Conservation (phyloP, 2,888 invertebrate genomes). For the Drosophila mayaguana region DNA sequence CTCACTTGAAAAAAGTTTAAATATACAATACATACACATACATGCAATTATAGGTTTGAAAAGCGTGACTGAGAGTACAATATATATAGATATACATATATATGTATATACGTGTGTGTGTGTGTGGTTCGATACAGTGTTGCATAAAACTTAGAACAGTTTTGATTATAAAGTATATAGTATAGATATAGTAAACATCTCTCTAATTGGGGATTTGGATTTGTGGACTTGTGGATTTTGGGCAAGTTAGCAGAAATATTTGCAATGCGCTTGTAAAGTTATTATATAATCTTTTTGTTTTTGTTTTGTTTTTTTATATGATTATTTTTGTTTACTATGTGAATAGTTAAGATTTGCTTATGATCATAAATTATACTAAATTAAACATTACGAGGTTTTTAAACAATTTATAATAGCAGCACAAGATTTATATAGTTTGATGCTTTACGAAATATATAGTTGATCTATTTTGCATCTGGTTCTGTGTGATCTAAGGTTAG, state of each 20-base stretch:
- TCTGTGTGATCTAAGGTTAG: conserved; percentile 31
- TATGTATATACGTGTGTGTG: conserved; percentile 25
- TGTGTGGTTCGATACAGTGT: conserved; percentile 43
- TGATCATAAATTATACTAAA: conserved; percentile 67
- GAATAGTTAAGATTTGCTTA: conserved; percentile 71
- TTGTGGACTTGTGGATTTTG: conserved; percentile 49
- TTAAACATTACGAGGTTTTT: conserved; percentile 72
- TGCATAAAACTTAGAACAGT: conserved; percentile 77
- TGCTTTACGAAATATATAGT: conserved; percentile 37
- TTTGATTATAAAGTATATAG: conserved; percentile 50
- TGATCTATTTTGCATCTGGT: conserved; percentile 15
- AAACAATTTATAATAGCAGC: conserved; percentile 58
- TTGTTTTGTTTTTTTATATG: neutral
- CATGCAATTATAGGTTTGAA: conserved; percentile 38
- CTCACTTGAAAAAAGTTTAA: conserved; percentile 52
- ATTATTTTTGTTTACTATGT: conserved; percentile 49
- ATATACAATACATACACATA: conserved; percentile 49
- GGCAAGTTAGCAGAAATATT: conserved; percentile 74
- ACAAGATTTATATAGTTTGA: conserved; percentile 32
- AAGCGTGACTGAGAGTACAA: conserved; percentile 40
- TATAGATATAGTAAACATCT: conserved; percentile 24
- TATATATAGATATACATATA: conserved; percentile 14
- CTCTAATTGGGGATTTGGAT: conserved; percentile 32
- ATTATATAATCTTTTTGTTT: conserved; percentile 38
- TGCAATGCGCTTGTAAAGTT: conserved; percentile 61